Evolutionary conservation across 2,888 invertebrate genomes (phyloP).

Genomic region (Ornithoptera priamus): DNA sequence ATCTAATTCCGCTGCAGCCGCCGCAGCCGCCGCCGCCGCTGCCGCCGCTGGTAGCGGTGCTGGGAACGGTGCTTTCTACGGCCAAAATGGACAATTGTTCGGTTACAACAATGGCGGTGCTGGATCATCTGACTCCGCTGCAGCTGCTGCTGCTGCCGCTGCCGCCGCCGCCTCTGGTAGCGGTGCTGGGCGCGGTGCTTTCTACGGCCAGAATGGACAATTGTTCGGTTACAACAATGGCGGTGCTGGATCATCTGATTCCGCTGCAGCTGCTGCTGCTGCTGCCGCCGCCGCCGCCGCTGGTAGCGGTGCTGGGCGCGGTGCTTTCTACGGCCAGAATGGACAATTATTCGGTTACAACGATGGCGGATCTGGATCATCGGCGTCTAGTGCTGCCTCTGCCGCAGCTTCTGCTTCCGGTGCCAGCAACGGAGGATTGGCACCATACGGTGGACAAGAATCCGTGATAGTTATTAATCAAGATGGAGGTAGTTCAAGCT

Average conservation of each 20-base stretch:
- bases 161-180: neutral
- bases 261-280: constrained; percentile 23
- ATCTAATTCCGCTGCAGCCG: neutral
- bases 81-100: neutral
- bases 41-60: neutral
- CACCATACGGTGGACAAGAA: neutral
- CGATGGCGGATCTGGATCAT: too few species aligned
- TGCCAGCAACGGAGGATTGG: neutral
- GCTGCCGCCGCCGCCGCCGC: neutral
- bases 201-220: too few species aligned
- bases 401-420: constrained; percentile 14
- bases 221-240: neutral
- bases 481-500: too few species aligned
- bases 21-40: constrained; percentile 3
- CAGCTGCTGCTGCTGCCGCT: neutral
- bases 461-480: neutral
- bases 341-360: too few species aligned
- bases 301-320: neutral
- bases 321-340: too few species aligned
- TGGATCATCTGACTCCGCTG: neutral
- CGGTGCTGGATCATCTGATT: neutral
- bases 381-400: constrained; percentile 8
- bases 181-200: neutral
- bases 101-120: neutral
- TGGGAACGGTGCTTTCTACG: neutral